Evolutionary conservation across 2,113 vertebrate species (phyloP).

Genomic region (Ictalurus furcatus): DNA sequence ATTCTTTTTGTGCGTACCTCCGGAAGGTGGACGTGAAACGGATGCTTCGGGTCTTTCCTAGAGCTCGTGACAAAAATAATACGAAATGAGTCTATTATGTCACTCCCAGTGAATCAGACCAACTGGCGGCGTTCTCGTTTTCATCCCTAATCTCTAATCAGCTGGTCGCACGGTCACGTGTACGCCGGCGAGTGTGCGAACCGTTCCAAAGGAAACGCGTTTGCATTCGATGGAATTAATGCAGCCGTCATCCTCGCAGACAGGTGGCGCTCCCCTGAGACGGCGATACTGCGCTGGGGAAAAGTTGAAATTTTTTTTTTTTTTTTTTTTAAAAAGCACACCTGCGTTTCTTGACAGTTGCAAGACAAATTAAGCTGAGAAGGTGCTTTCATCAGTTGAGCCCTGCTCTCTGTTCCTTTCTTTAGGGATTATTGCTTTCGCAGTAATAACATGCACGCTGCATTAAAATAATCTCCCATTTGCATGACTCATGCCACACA

Average conservation of each 20-base stretch:
- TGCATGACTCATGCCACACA: slow-evolving; percentile 52
- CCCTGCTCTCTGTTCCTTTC: slow-evolving; percentile 43
- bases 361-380: slow-evolving; percentile 38
- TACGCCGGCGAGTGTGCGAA: neutral
- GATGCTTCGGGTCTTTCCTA: neutral
- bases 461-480: slow-evolving; percentile 62
- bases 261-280: slow-evolving; percentile 26
- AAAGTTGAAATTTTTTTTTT: slow-evolving; percentile 20
- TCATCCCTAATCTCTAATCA: neutral
- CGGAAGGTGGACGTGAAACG: neutral
- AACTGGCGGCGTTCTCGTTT: neutral
- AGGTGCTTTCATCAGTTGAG: slow-evolving; percentile 38
- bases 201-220: too few species aligned
- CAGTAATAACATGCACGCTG: slow-evolving; percentile 53
- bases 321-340: neutral
- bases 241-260: neutral
- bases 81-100: neutral
- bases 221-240: neutral
- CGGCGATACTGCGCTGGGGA: neutral
- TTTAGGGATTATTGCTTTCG: slow-evolving; percentile 50
- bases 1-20: neutral
- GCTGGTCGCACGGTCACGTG: neutral
- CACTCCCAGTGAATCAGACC: neutral
- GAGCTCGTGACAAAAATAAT: neutral
- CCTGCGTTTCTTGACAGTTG: slow-evolving; percentile 24